These are phyloP conservation scores for sheep (Ovis aries) DNA, from an alignment of 2,113 vertebrate genomes.

Conservation along the genomic window DNA sequence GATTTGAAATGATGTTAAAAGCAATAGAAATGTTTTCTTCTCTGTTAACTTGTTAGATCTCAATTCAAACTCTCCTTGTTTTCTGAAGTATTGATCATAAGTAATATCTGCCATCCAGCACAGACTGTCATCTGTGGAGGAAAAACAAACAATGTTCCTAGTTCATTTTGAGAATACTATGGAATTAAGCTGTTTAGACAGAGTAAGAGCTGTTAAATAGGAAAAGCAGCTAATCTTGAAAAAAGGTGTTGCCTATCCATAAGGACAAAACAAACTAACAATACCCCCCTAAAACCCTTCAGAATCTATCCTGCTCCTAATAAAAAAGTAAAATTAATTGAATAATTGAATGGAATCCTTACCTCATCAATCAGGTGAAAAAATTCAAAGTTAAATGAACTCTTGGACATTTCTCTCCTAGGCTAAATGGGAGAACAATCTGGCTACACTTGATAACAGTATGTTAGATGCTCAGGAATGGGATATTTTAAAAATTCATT, in stretches of 20 bases:
- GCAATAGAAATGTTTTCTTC: neutral
- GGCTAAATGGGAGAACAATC: neutral
- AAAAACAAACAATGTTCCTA: conserved; percentile 46
- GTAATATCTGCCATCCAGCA: conserved; percentile 44
- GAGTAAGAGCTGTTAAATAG: conserved; percentile 53
- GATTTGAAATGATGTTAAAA: neutral
- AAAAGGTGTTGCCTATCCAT: neutral
- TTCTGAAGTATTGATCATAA: conserved; percentile 28
- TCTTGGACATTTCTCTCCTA: neutral
- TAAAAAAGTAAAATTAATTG: neutral
- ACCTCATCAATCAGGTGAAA: neutral
- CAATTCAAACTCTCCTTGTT: neutral
- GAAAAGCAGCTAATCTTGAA: conserved; percentile 51
- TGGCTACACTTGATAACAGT: neutral
- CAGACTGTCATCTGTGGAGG: conserved; percentile 4
- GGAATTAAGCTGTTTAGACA: conserved; percentile 65
- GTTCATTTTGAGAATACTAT: conserved; percentile 58
- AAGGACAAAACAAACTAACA: no score
- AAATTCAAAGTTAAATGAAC: neutral
- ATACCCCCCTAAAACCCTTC: neutral
- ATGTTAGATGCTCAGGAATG: neutral
- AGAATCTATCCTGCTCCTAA: neutral
- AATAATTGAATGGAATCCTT: neutral
- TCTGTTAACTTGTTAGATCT: neutral
- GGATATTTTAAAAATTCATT: neutral